Evolutionary conservation across 1,140 invertebrate genomes (phyloP), one percentile per base, ranked within the genome.

Genomic region (Drosophila punjabiensis): DNA sequence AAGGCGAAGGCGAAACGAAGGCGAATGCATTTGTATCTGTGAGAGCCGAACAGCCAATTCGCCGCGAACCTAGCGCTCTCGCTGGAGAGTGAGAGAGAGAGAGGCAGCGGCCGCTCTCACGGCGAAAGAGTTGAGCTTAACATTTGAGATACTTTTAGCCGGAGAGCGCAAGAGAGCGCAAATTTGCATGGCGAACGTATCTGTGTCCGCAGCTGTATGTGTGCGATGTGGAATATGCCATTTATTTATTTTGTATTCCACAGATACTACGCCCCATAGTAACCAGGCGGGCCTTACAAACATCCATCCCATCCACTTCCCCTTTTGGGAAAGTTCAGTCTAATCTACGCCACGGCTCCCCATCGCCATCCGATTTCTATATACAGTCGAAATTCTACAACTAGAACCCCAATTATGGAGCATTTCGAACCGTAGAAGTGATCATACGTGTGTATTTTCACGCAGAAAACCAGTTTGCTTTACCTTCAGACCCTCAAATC

Each of bases 241-340:
- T 53, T 75, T 74, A 71, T 76, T 76, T 76, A 48, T 76, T 77
- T 77, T 55, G 74, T 66, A 67, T 67, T 58, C 75, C 59, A 37
- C 52, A 69, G 68, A 71, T 71, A 71, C 68, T 74, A 73, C 69
- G 68, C 70, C 70, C 70, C 70, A 74, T 74, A 74, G 70, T 74
- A 74, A 74, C 70, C 47, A 56, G 55, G 55, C 55, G 55, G 55
- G 55, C 55, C 52, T 68, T 56, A 68, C 20, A 64, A 20, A 43
- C 53, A 32, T 59, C 28, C 55, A 56, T 37, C 63, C 28, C 55
- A 56, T 37, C 63, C 43, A 69, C 63, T 84, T 81, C 83, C 63
- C 45, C 75, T 86, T 82, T 71, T 79, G 60, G 82, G 61, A 79
- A 82, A 79, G 82, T 82, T 88, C 71, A 84, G 58, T 61, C 71